Percentiles rank a stretch among this genome's conserved stretches.
Conservation (phyloP, 2,797 vertebrate genomes). For the Poliocrania exsul region DNA sequence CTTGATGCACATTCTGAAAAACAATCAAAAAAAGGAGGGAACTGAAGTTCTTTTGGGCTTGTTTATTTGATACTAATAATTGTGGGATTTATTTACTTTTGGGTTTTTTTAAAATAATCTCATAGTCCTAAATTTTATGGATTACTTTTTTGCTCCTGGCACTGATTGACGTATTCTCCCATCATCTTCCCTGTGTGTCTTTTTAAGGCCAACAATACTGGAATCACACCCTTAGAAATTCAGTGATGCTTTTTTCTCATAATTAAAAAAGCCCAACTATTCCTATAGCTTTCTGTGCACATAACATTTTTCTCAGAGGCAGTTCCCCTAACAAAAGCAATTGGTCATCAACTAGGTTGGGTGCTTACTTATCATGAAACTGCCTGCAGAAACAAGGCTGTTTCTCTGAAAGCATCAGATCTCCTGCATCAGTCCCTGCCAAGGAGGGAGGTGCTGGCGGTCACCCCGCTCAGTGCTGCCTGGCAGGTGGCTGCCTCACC, state of each 20-base stretch:
- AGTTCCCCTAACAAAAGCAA: neutral
- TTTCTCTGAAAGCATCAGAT: neutral
- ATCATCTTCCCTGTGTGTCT: rapidly evolving
- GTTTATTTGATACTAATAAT: neutral
- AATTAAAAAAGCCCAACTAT: neutral
- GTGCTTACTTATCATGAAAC: neutral
- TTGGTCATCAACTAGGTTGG: neutral
- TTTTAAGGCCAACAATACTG: neutral
- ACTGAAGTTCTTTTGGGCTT: neutral
- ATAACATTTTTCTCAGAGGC: neutral
- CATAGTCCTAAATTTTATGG: neutral
- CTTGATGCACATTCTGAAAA: neutral
- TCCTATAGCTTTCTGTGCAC: neutral
- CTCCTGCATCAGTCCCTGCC: neutral
- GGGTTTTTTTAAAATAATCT: neutral
- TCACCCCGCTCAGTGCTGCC: rapidly evolving
- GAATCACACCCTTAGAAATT: neutral
- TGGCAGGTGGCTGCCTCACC: constrained; percentile 32
- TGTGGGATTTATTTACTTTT: neutral
- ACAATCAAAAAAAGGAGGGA: neutral
- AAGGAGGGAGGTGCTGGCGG: neutral
- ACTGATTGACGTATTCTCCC: neutral
- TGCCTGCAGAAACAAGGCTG: neutral
- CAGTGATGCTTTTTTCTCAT: rapidly evolving
- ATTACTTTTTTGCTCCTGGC: neutral